These are phyloP conservation scores for Napeogenes inachia DNA, from an alignment of 2,888 invertebrate genomes.

Conservation along the genomic window DNA sequence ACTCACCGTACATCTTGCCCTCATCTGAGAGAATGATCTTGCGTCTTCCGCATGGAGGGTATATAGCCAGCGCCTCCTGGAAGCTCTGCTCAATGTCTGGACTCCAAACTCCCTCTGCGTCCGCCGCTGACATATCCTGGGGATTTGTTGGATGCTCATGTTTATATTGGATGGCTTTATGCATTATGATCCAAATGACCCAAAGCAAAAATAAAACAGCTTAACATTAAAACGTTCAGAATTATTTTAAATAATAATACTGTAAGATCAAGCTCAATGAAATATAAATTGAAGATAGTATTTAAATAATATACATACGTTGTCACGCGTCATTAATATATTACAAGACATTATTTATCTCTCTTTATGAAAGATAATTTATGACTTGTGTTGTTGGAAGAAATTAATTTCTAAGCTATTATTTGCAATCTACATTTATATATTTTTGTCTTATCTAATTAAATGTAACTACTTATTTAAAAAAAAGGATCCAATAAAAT, in stretches of 20 bases:
- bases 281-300: too few species aligned
- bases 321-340: conserved; percentile 15
- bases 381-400: background rate
- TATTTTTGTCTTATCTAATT: too few species aligned
- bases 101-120: conserved; percentile 99
- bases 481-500: too few species aligned
- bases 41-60: conserved; percentile 99
- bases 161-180: background rate
- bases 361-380: conserved; percentile 12
- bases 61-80: conserved; percentile 99
- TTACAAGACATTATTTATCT: conserved; percentile 18
- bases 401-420: too few species aligned
- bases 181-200: too few species aligned
- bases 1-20: conserved; percentile 99
- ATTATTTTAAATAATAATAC: too few species aligned
- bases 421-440: too few species aligned
- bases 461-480: too few species aligned
- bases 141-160: conserved; percentile 42
- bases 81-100: conserved; percentile 99
- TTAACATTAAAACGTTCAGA: too few species aligned
- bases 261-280: too few species aligned
- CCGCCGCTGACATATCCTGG: conserved; percentile 95
- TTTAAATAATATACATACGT: too few species aligned
- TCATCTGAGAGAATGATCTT: conserved; percentile 99
- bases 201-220: too few species aligned